phyloP scores from a whole-genome alignment of 2,797 vertebrate genomes.

The Odontamblyopus lacepedii region DNA sequence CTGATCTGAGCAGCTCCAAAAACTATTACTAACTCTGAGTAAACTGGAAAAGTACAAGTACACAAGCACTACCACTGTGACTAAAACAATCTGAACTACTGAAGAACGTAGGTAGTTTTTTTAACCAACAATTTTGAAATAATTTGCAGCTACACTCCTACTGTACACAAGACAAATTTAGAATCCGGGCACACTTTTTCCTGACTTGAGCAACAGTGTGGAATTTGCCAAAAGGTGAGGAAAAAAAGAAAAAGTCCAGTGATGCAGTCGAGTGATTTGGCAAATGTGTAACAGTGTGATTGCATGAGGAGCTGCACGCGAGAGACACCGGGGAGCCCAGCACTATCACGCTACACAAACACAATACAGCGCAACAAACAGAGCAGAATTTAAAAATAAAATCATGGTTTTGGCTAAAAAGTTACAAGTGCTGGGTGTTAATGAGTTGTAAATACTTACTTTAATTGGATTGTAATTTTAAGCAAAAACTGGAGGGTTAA shows the following conservation, averaged over 20 bases:
- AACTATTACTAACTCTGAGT: background rate
- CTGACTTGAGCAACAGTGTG: constrained; percentile 47
- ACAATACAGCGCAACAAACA: too few relatives aligned
- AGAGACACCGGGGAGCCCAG: constrained; percentile 49
- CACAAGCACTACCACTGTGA: background rate
- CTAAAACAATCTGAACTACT: background rate
- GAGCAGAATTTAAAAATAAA: too few relatives aligned
- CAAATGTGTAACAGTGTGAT: constrained; percentile 55
- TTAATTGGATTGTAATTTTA: too few relatives aligned
- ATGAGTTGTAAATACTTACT: too few relatives aligned
- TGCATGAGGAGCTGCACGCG: constrained; percentile 63
- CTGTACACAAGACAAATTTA: background rate
- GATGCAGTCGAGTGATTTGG: constrained; percentile 54
- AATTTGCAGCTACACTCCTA: background rate
- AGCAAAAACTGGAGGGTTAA: too few relatives aligned
- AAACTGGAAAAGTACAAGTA: background rate
- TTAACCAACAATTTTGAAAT: background rate
- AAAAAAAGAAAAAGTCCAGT: constrained; percentile 20
- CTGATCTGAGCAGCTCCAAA: background rate
- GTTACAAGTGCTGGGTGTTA: background rate
- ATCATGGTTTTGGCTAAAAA: too few relatives aligned
- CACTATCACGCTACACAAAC: background rate
- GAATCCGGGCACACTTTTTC: constrained; percentile 7
- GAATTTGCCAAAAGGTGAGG: constrained; percentile 47
- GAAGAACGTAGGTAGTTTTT: background rate